Base-by-base conservation (phyloP, 2,888 invertebrate genomes). In the Orthosia cruda region DNA sequence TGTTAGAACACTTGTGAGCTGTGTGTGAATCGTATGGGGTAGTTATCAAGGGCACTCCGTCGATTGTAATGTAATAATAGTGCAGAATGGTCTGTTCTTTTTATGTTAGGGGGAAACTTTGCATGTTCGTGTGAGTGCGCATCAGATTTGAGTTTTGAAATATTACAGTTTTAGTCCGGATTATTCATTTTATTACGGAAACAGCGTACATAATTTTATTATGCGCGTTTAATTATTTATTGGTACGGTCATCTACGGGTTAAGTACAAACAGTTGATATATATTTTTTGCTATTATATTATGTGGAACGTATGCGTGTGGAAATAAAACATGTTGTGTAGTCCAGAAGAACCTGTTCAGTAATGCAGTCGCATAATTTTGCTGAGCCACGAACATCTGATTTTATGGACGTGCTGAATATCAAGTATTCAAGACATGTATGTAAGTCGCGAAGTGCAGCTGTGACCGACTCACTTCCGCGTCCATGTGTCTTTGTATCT, bases 1-100 rank as follows among this genome's bases (percentile, higher is more conserved):
- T 95, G 96, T 95, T 94, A 92, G 93, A 92, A 94, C 96, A 96
- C 96, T 96, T 95, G 96, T 95, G 93, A 92, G 90, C 91, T 87
- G 91, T 83, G 90, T 82, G 83, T 92, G 93, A 93, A 93, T 94
- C 92, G 94, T 90, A 92, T 93, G 89, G 96, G 96, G 96, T 93
- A 92, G 93, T 93, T 93, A 94, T 96, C 95, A 95, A 96, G 95
- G 96, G 94, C 95, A 95, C 94, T 95, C 90, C 91, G 91, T 85
- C 91, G 91, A 92, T 93, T 93, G 93, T 95, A 93, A 96, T 95
- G 93, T 95, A 96, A 96, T 96, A 96, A 96, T 94, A 94, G 93
- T 89, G 88, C 92, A 93, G 89, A 93, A 94, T 94, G 93, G 93
- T 94, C 92, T 90, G 91, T 91, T 92, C 88, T 91, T 92, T 87